phyloP scores from a whole-genome alignment of 2,888 invertebrate species.

The Congeria kusceri region DNA sequence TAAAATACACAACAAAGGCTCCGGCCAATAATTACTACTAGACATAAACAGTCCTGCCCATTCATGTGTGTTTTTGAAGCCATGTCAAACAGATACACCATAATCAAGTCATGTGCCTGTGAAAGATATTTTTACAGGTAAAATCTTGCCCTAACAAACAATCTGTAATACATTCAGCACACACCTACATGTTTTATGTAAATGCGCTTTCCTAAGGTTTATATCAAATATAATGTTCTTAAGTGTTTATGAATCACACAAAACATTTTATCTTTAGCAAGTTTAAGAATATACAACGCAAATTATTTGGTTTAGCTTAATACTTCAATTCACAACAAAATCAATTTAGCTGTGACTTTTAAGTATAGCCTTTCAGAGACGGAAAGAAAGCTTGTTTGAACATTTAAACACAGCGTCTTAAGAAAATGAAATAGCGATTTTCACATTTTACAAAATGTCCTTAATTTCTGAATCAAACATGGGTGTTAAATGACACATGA shows the following conservation, averaged over 20 bases:
- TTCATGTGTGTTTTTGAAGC: background rate
- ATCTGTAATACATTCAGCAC: constrained; percentile 3
- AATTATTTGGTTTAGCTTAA: constrained; percentile 16
- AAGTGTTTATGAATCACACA: constrained; percentile 24
- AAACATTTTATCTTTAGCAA: constrained; percentile 28
- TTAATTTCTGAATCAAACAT: background rate
- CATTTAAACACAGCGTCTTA: background rate
- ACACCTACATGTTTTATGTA: constrained; percentile 20
- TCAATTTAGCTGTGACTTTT: constrained; percentile 40
- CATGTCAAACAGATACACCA: constrained; percentile 4
- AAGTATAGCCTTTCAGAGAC: constrained; percentile 15
- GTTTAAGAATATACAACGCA: constrained; percentile 17
- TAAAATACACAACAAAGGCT: constrained; percentile 2
- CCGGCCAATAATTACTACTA: constrained; percentile 5
- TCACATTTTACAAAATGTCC: background rate
- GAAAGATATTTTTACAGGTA: constrained; percentile 23
- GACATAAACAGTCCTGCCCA: background rate
- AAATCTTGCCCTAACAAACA: constrained; percentile 12
- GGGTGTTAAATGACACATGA: background rate
- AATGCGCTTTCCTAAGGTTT: constrained; percentile 9
- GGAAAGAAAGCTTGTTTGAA: background rate
- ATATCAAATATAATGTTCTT: constrained; percentile 24
- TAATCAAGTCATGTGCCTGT: constrained; percentile 1
- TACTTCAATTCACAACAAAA: constrained; percentile 23
- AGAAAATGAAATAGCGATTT: background rate